Conservation (phyloP, 2,888 invertebrate species). For the Pheosia tremula region DNA sequence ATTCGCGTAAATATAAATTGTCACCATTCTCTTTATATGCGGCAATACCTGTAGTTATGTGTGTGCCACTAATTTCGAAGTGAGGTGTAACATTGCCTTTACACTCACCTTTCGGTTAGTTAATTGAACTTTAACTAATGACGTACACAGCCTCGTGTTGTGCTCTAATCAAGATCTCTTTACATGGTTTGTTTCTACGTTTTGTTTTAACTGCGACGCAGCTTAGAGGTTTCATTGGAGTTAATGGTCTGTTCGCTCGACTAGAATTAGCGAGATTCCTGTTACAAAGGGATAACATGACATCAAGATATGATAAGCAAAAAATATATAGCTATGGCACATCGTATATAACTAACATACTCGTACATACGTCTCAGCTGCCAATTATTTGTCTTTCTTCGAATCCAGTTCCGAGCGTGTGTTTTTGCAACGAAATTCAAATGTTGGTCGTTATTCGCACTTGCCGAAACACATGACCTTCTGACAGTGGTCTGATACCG, state of each 20-base stretch:
- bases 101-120: constrained; percentile 12
- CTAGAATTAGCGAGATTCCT: background rate
- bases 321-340: background rate
- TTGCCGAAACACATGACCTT: constrained; percentile 77
- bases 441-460: constrained; percentile 57
- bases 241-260: background rate
- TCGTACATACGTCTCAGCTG: background rate
- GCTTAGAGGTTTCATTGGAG: background rate
- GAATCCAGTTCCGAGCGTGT: constrained; percentile 33
- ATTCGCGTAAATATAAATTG: no score
- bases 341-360: background rate
- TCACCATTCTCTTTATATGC: no score
- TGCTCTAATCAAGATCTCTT: constrained; percentile 38
- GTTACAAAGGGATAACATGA: background rate
- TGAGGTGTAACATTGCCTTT: background rate
- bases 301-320: background rate
- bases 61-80: background rate
- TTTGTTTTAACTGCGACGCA: constrained; percentile 13
- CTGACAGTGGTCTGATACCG: constrained; percentile 68
- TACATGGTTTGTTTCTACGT: constrained; percentile 22
- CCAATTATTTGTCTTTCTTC: constrained; percentile 17
- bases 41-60: no score
- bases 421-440: constrained; percentile 41
- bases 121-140: constrained; percentile 51
- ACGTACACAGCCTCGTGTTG: constrained; percentile 19